A percentile compares a stretch with the other conserved stretches of the same genome.
These are phyloP conservation scores for Sorex araneus DNA, from an alignment of 2,113 vertebrate species.

Conservation along the genomic window DNA sequence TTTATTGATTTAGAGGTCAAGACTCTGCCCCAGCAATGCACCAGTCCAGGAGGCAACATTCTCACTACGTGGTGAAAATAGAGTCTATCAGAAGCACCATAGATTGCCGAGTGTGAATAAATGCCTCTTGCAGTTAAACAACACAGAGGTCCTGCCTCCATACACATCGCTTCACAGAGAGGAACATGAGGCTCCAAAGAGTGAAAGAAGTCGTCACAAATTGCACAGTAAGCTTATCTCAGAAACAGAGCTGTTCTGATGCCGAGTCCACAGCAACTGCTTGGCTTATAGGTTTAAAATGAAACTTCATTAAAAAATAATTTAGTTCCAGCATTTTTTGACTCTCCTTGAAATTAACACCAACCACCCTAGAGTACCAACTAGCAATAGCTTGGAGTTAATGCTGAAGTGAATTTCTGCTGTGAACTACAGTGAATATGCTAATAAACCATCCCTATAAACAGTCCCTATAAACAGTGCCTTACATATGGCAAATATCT, in stretches of 20 bases:
- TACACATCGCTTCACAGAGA: not conserved
- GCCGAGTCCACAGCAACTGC: not conserved
- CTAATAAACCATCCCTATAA: conserved; percentile 38
- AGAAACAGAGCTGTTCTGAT: not conserved
- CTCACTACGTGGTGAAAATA: not conserved
- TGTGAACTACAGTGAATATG: not conserved
- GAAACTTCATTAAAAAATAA: conserved; percentile 49
- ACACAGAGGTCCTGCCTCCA: not conserved
- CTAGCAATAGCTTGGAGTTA: conserved; percentile 30
- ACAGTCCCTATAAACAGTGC: conserved; percentile 24
- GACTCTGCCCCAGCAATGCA: not conserved
- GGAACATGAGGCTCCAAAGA: not conserved
- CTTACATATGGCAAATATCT: not conserved
- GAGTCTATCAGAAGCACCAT: not conserved
- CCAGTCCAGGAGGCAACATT: not conserved
- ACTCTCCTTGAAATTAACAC: conserved; percentile 30
- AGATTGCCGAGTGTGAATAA: no score
- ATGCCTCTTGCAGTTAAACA: not conserved
- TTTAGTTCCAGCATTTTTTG: conserved; percentile 16
- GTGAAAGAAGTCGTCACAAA: not conserved
- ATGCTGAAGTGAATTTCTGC: conserved; percentile 49
- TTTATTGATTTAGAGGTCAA: not conserved
- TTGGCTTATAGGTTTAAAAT: conserved; percentile 24
- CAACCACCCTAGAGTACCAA: not conserved
- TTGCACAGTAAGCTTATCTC: not conserved